These are phyloP conservation scores for Acomys russatus DNA, from an alignment of 2,797 vertebrate species.

Conservation along the genomic window DNA sequence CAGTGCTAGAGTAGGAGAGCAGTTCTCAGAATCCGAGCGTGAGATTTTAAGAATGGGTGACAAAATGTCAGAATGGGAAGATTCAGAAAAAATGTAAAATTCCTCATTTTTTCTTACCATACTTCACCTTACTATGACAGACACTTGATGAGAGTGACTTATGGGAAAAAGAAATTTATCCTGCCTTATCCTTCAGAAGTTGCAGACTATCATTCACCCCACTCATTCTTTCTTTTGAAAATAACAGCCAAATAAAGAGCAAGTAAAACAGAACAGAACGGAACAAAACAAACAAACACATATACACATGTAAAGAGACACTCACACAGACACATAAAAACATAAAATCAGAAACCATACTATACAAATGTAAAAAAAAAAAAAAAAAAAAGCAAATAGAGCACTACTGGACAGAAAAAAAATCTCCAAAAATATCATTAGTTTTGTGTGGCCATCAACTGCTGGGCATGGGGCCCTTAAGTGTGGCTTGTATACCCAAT, in stretches of 20 bases:
- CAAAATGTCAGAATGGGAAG: not conserved
- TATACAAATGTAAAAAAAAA: not conserved
- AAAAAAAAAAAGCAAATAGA: not conserved
- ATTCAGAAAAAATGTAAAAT: not conserved
- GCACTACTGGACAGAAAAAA: not conserved
- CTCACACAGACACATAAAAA: not conserved
- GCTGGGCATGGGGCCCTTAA: not conserved
- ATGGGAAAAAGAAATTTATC: no score
- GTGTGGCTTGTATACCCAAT: not conserved
- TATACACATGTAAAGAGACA: not conserved
- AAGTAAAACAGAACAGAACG: not conserved
- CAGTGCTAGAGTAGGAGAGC: not conserved
- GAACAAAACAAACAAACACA: not conserved
- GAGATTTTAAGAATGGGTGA: conserved; percentile 28
- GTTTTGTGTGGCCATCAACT: not conserved
- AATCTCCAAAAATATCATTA: not conserved
- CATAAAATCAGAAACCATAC: not conserved
- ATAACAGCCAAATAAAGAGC: not conserved
- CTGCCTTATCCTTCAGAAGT: not conserved
- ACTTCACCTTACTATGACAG: not conserved
- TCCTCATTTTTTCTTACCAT: not conserved
- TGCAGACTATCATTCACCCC: not conserved
- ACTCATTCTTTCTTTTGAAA: not conserved
- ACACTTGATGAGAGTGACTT: not conserved
- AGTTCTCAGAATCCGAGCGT: not conserved